Percentiles rank a stretch among this genome's conserved stretches.
Evolutionary conservation across 1,140 invertebrate species (phyloP).

Genomic region (Harlomillsia oculata): DNA sequence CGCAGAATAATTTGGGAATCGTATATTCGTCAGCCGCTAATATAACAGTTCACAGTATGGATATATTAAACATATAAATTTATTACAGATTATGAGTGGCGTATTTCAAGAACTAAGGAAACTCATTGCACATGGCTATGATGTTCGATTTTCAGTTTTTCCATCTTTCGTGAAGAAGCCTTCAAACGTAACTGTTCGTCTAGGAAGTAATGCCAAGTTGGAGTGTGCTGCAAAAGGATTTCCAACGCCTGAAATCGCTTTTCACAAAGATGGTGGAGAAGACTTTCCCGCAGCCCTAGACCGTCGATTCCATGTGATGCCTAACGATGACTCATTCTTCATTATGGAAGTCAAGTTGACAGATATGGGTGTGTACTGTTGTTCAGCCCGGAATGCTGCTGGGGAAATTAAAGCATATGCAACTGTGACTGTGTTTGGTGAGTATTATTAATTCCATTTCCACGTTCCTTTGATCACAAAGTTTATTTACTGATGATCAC

Average conservation of each 20-base stretch:
- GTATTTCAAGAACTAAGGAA: too few relatives aligned
- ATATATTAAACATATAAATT: too few relatives aligned
- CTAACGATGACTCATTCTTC: slow-evolving; percentile 80
- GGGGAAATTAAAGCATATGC: slow-evolving; percentile 78
- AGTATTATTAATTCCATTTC: slow-evolving; percentile 2
- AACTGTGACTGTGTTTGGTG: slow-evolving; percentile 67
- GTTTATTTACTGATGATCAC: too few relatives aligned
- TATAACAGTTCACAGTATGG: slow-evolving; percentile 70
- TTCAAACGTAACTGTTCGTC: slow-evolving; percentile 67
- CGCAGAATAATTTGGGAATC: slow-evolving; percentile 77
- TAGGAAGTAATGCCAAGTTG: slow-evolving; percentile 73
- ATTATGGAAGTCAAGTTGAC: slow-evolving; percentile 77
- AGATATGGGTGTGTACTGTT: slow-evolving; percentile 87
- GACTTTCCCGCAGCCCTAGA: slow-evolving; percentile 91
- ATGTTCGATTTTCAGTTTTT: slow-evolving; percentile 57
- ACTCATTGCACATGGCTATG: too few relatives aligned
- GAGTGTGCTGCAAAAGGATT: slow-evolving; percentile 84
- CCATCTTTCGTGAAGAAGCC: slow-evolving; percentile 79
- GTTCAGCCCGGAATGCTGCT: slow-evolving; percentile 80
- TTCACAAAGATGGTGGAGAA: slow-evolving; percentile 88
- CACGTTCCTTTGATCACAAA: too few relatives aligned
- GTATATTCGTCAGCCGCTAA: slow-evolving; percentile 78
- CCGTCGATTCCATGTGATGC: slow-evolving; percentile 82
- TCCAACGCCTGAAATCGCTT: slow-evolving; percentile 76
- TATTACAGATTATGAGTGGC: too few relatives aligned